These are phyloP conservation scores for Tenebrosternarchus preto DNA, from an alignment of 2,113 vertebrate genomes.

Conservation along the genomic window DNA sequence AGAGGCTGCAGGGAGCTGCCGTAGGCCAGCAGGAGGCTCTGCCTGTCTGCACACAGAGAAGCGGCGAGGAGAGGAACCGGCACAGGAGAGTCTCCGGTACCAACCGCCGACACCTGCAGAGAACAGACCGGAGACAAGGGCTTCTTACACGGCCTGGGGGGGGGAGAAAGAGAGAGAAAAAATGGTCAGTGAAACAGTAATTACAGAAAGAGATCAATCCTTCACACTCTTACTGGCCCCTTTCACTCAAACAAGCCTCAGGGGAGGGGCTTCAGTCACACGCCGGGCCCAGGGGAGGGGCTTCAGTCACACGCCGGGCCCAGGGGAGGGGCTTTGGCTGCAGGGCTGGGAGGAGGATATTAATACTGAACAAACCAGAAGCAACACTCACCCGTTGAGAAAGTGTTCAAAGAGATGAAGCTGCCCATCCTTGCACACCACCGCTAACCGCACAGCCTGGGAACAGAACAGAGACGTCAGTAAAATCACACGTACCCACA, in stretches of 20 bases:
- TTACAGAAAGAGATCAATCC: neutral
- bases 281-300: too few relatives aligned
- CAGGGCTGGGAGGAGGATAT: too few relatives aligned
- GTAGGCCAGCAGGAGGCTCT: slow-evolving; percentile 84
- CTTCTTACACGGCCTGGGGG: slow-evolving; percentile 89
- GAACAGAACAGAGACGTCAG: slow-evolving; percentile 15
- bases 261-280: neutral
- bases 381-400: slow-evolving; percentile 89
- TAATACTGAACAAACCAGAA: neutral
- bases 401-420: slow-evolving; percentile 97
- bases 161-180: neutral
- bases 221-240: neutral
- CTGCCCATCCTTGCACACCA: slow-evolving; percentile 93
- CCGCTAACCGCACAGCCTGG: slow-evolving; percentile 93
- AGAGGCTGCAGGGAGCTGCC: slow-evolving; percentile 88
- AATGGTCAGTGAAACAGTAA: neutral
- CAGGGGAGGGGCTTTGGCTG: too few relatives aligned
- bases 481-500: neutral
- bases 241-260: neutral
- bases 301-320: neutral
- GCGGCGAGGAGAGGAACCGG: slow-evolving; percentile 88
- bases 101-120: slow-evolving; percentile 87
- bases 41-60: slow-evolving; percentile 78
- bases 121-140: slow-evolving; percentile 87
- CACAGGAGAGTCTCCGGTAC: slow-evolving; percentile 76